Percentiles rank a stretch among this genome's conserved stretches.
Evolutionary conservation across 2,888 invertebrate species (phyloP).

Genomic region (Drosophila koepferae): DNA sequence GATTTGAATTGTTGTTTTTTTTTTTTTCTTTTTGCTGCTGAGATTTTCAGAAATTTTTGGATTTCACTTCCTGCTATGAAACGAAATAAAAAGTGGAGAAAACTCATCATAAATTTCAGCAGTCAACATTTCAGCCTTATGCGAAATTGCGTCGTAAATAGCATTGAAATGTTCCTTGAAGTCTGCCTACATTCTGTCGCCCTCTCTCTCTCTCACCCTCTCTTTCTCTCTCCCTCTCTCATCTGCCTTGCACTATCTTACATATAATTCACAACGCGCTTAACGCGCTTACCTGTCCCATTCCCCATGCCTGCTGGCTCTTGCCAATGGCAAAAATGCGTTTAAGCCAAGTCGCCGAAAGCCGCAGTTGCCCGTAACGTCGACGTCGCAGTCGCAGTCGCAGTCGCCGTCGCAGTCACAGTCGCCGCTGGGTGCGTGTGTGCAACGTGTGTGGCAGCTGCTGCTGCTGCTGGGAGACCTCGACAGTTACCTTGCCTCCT

Average conservation of each 20-base stretch:
- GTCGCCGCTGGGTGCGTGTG: constrained; percentile 59
- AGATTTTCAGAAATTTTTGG: constrained; percentile 1
- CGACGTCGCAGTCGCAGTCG: constrained; percentile 27
- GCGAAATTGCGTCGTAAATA: constrained; percentile 64
- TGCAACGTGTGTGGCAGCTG: constrained; percentile 76
- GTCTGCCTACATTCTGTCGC: constrained; percentile 34
- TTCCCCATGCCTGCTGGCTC: constrained; percentile 20
- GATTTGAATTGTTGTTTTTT: constrained; percentile 6
- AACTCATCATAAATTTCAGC: constrained; percentile 47
- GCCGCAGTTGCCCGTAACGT: constrained; percentile 28
- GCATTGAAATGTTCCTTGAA: constrained; percentile 50
- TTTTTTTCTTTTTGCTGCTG: neutral
- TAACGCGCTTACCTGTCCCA: constrained; percentile 51
- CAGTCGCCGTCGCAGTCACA: constrained; percentile 21
- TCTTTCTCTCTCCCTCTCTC: neutral
- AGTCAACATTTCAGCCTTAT: constrained; percentile 33
- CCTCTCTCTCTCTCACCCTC: neutral
- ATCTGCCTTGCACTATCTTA: constrained; percentile 44
- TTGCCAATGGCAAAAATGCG: constrained; percentile 72
- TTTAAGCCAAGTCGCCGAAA: constrained; percentile 73
- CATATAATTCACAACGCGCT: constrained; percentile 74
- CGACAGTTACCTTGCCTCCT: constrained; percentile 36
- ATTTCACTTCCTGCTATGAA: constrained; percentile 32
- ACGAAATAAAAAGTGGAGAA: constrained; percentile 19
- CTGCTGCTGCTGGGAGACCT: constrained; percentile 22